Percentiles rank a stretch among this genome's conserved stretches.
Conservation (phyloP, 30 jellyfish, hydroid and myxozoan genomes). For the Rhopilema esculentum region DNA sequence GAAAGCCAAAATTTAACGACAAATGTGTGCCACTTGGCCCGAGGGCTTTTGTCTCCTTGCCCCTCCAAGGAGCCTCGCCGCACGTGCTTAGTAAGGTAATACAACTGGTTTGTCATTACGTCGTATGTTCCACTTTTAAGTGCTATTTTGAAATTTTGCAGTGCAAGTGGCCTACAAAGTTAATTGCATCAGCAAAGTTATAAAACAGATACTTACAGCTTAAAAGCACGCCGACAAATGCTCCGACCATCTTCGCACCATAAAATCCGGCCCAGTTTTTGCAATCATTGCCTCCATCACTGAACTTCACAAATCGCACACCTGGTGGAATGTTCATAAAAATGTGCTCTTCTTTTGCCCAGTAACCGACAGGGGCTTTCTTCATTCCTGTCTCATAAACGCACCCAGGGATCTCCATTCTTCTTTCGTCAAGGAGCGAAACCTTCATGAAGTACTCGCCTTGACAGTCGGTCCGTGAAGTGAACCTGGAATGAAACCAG, state of each 20-base stretch:
- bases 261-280: constrained; percentile 64
- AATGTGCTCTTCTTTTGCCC: constrained; percentile 60
- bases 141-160: too few relatives aligned
- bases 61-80: too few relatives aligned
- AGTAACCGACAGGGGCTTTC: constrained; percentile 38
- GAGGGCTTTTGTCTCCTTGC: too few relatives aligned
- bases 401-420: constrained; percentile 42
- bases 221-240: constrained; percentile 62
- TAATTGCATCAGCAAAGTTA: not conserved
- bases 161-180: too few relatives aligned
- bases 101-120: too few relatives aligned
- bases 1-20: too few relatives aligned
- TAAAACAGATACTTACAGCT: not conserved
- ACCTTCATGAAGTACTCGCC: constrained; percentile 58
- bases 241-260: constrained; percentile 79
- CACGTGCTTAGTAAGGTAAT: too few relatives aligned
- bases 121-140: too few relatives aligned
- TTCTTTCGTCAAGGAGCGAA: constrained; percentile 48
- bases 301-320: constrained; percentile 58
- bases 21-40: too few relatives aligned
- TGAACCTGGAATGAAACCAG: constrained; percentile 27
- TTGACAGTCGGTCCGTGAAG: constrained; percentile 64
- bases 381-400: constrained; percentile 31
- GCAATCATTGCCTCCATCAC: constrained; percentile 68
- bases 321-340: constrained; percentile 60